Evolutionary conservation across 2,888 invertebrate species (phyloP), one percentile per base, ranked within the genome.

Genomic region (Lasius platythorax): DNA sequence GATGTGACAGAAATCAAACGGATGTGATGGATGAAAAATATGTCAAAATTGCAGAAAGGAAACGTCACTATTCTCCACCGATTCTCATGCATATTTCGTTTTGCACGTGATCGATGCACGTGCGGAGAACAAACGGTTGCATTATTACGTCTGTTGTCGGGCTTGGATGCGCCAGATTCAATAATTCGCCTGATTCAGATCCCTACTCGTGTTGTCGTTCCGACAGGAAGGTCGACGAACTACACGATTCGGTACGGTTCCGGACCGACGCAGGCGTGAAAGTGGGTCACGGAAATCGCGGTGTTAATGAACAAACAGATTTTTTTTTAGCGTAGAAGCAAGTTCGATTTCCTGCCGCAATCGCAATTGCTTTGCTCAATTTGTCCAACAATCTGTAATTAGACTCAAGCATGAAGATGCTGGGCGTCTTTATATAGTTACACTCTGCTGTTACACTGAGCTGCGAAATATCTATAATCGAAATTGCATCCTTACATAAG

Each of bases 291-390:
- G 53, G 73, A 43, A 58, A 56, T 66, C n/a, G 61, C 67, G 82
- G n/a, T 76, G 82, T 30, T 40, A 74, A 79, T 66, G 43, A 78
- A 74, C 61, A 75, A 82, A 83, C 61, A 64, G 64, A 85, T 85
- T 89, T 53, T 87, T 85, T 89, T 53, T 87, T 88, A 78, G 76
- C 70, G 64, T 79, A 53, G 33, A 61, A 67, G 72, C 75, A 46
- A 58, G 15, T 58, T 12, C n/a, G 37, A 37, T 37, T 37, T 6
- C 12, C 15, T 78, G 53, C 28, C 28, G 11, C 40, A 9, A 76
- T 46, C 30, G 11, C 23, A 73, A 73, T 74, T 63, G 37, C 18
- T 33, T 73, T 40, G 0, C 2, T 37, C 30, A 56, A 33, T 66
- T 64, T 53, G n/a, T 50, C 8, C 18, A 50, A 43, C 15, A 43